These are phyloP conservation scores for Lepidochrysops patricia DNA, from an alignment of 2,888 invertebrate genomes.

Conservation along the genomic window DNA sequence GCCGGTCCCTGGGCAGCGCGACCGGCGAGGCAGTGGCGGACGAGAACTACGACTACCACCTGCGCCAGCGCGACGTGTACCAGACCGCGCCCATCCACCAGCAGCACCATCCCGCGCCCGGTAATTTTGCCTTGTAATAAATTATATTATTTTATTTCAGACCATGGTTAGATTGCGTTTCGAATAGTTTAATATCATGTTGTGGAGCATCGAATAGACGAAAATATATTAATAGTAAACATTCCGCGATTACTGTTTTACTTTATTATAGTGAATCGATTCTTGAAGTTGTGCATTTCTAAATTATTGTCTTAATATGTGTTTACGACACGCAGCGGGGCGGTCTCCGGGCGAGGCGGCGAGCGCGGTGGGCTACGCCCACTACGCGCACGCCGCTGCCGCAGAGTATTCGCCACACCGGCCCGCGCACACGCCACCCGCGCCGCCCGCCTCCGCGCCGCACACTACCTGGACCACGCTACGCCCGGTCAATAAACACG, in stretches of 20 bases:
- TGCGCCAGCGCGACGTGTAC: conserved; percentile 69
- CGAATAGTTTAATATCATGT: too few relatives aligned
- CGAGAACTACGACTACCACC: conserved; percentile 76
- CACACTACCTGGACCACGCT: conserved; percentile 66
- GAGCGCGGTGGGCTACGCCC: conserved; percentile 70
- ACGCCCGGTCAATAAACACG: conserved; percentile 27
- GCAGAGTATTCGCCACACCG: conserved; percentile 64
- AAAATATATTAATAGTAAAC: too few relatives aligned
- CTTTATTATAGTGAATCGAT: too few relatives aligned
- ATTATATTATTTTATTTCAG: too few relatives aligned
- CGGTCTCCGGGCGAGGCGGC: conserved; percentile 35
- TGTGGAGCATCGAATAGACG: too few relatives aligned
- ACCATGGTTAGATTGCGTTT: too few relatives aligned
- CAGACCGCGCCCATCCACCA: conserved; percentile 52
- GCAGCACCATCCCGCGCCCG: conserved; percentile 56
- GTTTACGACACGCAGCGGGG: conserved; percentile 20
- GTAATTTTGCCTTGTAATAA: too few relatives aligned
- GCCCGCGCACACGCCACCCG: conserved; percentile 56
- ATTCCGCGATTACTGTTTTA: too few relatives aligned
- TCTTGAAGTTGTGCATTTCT: too few relatives aligned
- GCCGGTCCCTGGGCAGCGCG: conserved; percentile 68
- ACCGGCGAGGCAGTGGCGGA: conserved; percentile 84
- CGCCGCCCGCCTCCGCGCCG: conserved; percentile 56
- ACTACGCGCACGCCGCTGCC: conserved; percentile 38
- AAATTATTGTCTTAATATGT: too few relatives aligned